Evolutionary conservation across 2,888 invertebrate species (phyloP).

Genomic region (Tinea trinotella): DNA sequence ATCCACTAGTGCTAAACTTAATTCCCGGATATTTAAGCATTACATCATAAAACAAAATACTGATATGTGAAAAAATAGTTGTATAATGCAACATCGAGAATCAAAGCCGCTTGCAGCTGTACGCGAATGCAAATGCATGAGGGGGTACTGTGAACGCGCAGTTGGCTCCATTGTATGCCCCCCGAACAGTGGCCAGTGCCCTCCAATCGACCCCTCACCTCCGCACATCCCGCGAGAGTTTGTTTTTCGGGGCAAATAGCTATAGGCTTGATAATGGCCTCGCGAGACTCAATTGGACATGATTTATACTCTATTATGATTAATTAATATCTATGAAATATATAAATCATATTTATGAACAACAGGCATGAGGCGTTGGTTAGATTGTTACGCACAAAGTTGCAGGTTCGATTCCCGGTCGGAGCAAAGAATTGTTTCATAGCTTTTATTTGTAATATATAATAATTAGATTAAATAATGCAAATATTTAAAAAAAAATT

Average conservation of each 20-base stretch:
- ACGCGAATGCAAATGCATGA: constrained; percentile 56
- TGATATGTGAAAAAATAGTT: constrained; percentile 2
- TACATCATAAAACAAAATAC: constrained; percentile 3
- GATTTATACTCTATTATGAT: constrained; percentile 45
- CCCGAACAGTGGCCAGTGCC: constrained; percentile 27
- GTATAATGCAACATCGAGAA: constrained; percentile 34
- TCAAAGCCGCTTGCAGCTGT: constrained; percentile 38
- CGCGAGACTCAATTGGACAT: constrained; percentile 41
- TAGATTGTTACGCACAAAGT: no score
- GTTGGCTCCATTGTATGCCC: constrained; percentile 63
- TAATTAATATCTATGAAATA: no score
- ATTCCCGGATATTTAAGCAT: neutral
- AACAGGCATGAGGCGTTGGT: no score
- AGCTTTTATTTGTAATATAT: no score
- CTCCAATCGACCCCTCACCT: constrained; percentile 28
- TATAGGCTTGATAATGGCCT: constrained; percentile 73
- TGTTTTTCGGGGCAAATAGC: constrained; percentile 73
- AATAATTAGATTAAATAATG: no score
- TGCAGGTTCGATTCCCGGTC: no score
- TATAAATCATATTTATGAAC: no score
- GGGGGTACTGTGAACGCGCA: constrained; percentile 52
- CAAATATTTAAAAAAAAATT: no score
- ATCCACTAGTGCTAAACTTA: neutral
- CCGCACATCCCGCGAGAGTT: constrained; percentile 68
- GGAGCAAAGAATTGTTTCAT: no score